Base-by-base conservation (phyloP, 2,797 vertebrate species). In the Podarcis lilfordi region DNA sequence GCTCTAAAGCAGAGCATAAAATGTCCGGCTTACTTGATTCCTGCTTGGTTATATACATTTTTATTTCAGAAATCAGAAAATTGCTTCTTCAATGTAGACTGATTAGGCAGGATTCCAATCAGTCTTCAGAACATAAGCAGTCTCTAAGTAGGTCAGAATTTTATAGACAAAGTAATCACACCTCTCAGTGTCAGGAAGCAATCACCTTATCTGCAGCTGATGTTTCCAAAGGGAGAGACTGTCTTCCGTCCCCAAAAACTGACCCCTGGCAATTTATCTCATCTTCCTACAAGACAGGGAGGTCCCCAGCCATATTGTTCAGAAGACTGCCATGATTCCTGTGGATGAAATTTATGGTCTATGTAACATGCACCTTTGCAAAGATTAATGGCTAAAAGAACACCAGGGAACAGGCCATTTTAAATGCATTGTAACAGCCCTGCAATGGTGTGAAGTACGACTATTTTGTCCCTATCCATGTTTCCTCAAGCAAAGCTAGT, bases 361-460 rank as follows among this genome's bases (percentile, higher is more conserved):
- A 8, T 96, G 95, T 96, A 96, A 96, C 93, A 95, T 74, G 21
- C 85, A 77, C 89, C 87, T 93, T 96, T 96, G 94, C 81, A 91
- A 95, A 95, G 95, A 96, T 96, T 97, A 96, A 96, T 96, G 96
- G 91, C 89, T 94, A 96, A 95, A 96, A 96, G 94, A 96, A 92
- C 91, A 94, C 95, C 95, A 91, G 93, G 88, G 95, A 96, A 96
- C 88, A 95, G 94, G 78, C 92, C 93, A 94, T 96, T 87, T 76
- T 95, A 96, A 94, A 93, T 89, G 88, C 84, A 91, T 88, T 93
- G 83, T 91, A 92, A 88, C 77, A 55, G 9, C 84, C 81, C 84
- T 93, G 87, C 23, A 95, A 92, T 35, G 50, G 93, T 89, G 95
- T 94, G 89, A 94, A 87, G 90, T 89, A 69, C 93, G 88, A 88